phyloP scores from a whole-genome alignment of 2,888 invertebrate genomes.

The Iphiclides podalirius region DNA sequence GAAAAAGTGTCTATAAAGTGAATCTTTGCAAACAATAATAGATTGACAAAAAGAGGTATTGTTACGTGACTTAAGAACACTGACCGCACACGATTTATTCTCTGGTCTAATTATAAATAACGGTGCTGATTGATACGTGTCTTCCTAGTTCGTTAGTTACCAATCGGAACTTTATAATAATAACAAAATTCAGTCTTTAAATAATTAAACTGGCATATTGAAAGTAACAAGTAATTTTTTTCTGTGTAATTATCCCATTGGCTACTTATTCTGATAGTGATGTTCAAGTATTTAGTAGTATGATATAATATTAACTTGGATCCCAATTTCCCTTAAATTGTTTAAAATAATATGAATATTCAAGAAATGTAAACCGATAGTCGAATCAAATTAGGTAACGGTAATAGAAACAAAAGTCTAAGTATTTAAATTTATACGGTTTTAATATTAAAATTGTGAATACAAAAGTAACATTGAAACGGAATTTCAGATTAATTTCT shows the following conservation, averaged over 20 bases:
- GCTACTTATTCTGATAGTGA: no score
- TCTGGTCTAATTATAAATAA: conserved; percentile 53
- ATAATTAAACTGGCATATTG: no score
- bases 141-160: conserved; percentile 18
- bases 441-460: conserved; percentile 15
- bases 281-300: no score
- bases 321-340: not conserved
- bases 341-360: conserved; percentile 1
- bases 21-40: conserved; percentile 8
- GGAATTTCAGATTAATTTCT: conserved; percentile 20
- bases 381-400: not conserved
- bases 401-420: not conserved
- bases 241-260: no score
- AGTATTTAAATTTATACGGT: conserved; percentile 8
- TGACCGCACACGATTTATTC: conserved; percentile 33
- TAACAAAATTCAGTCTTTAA: not conserved
- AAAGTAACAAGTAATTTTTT: no score
- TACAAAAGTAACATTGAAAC: conserved; percentile 10
- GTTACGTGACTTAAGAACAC: conserved; percentile 6
- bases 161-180: not conserved
- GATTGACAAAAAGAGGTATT: conserved; percentile 17
- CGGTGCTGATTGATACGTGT: conserved; percentile 52
- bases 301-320: no score
- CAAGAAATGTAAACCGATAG: not conserved
- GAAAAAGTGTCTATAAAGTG: not conserved